Evolutionary conservation across 1,140 invertebrate species (phyloP), one percentile per base, ranked within the genome.

Genomic region (Drosophila lini): DNA sequence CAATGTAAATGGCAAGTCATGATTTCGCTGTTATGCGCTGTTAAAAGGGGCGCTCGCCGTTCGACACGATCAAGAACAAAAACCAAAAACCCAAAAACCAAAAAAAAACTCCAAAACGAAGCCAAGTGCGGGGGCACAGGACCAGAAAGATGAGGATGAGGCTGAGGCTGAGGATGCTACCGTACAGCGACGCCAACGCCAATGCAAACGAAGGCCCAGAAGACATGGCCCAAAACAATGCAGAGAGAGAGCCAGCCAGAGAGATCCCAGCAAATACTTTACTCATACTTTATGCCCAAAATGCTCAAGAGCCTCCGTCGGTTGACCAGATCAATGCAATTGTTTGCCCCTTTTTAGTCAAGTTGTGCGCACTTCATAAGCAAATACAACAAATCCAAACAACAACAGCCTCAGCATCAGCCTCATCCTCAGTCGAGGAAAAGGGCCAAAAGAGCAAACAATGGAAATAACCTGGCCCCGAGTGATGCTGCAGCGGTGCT

Each of bases 1-100:
- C 90, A 91, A 90, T 91, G 83, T 91, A 91, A 90, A 91, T 90
- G 86, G 86, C 88, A 90, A 91, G 90, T 91, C 90, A 91, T 91
- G 90, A 91, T 90, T 91, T 91, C 86, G 90, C 81, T 91, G 89
- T 91, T 91, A 90, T 89, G 81, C 81, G 89, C 90, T 90, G 90
- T 91, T 91, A 91, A 90, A 91, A 91, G 84, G 90, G 90, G 90
- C 90, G 90, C 90, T 91, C 90, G 81, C 86, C 86, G 90, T 86
- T 85, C 90, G 81, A 91, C 90, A 91, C 90, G 90, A 91, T 91
- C 90, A 89, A 89, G 84, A 89, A 90, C 85, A 81, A 79, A 71
- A 86, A 81, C 76, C 57, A 48, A 78, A 86, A 75, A 64, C 52
- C 40, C 44, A 75, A 47, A 47, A 47, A 9, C 34, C 40, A 75